phyloP scores from a whole-genome alignment of 1,140 invertebrate species.

The Orussus abietinus region DNA sequence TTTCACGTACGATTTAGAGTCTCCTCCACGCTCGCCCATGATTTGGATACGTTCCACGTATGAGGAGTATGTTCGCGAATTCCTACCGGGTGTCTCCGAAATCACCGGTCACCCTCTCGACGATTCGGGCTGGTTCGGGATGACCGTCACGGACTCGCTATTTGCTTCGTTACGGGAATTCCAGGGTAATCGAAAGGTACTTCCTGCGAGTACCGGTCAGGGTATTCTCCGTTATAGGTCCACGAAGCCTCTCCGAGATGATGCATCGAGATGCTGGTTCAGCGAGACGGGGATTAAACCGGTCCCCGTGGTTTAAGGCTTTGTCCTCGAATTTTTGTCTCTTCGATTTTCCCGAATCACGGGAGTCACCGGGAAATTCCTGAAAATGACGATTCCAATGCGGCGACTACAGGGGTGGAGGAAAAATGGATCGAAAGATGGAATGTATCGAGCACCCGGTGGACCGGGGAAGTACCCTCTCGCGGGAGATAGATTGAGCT shows the following conservation, averaged over 20 bases:
- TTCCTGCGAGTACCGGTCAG: too few species aligned
- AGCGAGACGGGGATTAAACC: too few species aligned
- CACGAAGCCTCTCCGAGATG: too few species aligned
- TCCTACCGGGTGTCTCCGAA: constrained; percentile 15
- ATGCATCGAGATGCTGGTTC: too few species aligned
- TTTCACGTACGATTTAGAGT: constrained; percentile 26
- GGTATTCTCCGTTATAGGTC: too few species aligned
- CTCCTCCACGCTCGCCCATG: constrained; percentile 19
- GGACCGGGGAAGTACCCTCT: too few species aligned
- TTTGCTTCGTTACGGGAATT: constrained; percentile 19
- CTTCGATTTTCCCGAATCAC: not conserved
- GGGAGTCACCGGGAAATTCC: not conserved
- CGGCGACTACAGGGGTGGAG: too few species aligned
- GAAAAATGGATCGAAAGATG: too few species aligned
- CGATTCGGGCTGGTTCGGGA: constrained; percentile 19
- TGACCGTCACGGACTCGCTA: constrained; percentile 20
- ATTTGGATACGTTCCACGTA: constrained; percentile 24
- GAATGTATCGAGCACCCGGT: not conserved
- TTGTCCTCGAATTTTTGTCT: not conserved
- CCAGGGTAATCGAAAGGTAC: constrained; percentile 17
- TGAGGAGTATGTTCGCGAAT: constrained; percentile 21
- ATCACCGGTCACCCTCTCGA: constrained; percentile 21
- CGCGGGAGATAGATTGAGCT: constrained; percentile 18
- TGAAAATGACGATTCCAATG: too few species aligned
- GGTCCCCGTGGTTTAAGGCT: not conserved